These are phyloP conservation scores for Thomomys bottae DNA, from an alignment of 2,113 vertebrate species.

Conservation along the genomic window DNA sequence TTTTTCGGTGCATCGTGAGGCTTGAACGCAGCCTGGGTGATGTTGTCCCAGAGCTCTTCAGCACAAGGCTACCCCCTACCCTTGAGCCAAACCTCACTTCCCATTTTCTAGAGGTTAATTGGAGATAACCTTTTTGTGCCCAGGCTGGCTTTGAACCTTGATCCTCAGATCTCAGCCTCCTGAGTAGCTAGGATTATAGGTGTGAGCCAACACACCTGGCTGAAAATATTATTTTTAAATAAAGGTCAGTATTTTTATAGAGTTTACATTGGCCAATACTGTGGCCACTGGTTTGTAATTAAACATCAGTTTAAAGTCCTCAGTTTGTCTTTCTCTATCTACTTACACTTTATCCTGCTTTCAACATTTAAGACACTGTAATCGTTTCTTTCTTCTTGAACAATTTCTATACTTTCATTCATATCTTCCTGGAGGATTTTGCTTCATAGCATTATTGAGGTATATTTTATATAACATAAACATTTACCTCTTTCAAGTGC, in stretches of 20 bases:
- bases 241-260: background rate
- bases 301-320: background rate
- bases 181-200: too few species aligned
- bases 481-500: background rate
- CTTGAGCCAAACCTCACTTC: too few species aligned
- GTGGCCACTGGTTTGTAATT: slow-evolving; percentile 2
- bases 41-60: too few species aligned
- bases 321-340: background rate
- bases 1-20: too few species aligned
- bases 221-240: too few species aligned
- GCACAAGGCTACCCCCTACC: too few species aligned
- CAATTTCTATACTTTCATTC: slow-evolving; percentile 3
- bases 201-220: too few species aligned
- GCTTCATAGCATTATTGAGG: background rate
- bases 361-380: background rate
- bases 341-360: background rate
- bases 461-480: background rate
- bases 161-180: too few species aligned
- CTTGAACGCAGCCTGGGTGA: too few species aligned
- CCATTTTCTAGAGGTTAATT: too few species aligned
- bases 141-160: too few species aligned
- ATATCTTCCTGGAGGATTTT: background rate
- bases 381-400: slow-evolving; percentile 3
- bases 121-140: too few species aligned
- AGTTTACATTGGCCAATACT: background rate